phyloP scores from a whole-genome alignment of 2,797 vertebrate genomes.

The Oreochromis grahami region DNA sequence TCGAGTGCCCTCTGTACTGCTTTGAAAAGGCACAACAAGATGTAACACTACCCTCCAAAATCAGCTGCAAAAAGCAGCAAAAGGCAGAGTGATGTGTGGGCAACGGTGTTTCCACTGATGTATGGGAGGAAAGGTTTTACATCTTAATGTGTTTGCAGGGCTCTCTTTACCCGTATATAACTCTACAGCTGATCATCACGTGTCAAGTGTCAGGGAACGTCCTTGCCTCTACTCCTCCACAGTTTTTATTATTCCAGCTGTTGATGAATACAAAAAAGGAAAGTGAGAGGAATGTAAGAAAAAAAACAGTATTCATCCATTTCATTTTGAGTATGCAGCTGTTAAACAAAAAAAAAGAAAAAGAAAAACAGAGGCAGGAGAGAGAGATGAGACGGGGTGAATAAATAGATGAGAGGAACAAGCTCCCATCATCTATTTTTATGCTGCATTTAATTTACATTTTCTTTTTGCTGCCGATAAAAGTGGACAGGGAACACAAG shows the following conservation, averaged over 20 bases:
- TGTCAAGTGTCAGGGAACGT: conserved; percentile 9
- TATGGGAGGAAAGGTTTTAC: conserved; percentile 1
- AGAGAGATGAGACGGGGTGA: conserved; percentile 39
- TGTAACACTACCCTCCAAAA: conserved; percentile 29
- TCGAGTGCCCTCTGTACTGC: conserved; percentile 71
- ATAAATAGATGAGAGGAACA: conserved; percentile 73
- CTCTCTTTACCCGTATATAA: not conserved
- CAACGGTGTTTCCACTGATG: not conserved
- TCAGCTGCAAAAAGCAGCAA: not conserved
- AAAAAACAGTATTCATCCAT: not conserved
- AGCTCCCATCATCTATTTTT: conserved; percentile 84
- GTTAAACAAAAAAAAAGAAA: not conserved
- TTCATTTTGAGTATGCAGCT: conserved; percentile 43
- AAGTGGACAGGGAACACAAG: conserved; percentile 82
- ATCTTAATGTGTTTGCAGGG: not conserved
- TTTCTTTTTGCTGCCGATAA: conserved; percentile 77
- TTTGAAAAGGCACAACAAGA: conserved; percentile 53
- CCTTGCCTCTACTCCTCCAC: not conserved
- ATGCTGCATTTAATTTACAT: conserved; percentile 84
- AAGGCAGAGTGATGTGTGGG: not conserved
- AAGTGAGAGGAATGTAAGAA: not conserved
- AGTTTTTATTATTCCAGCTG: conserved; percentile 4
- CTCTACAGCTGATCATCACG: not conserved
- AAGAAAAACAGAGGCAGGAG: conserved; percentile 12
- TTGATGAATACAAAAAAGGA: not conserved